Evolutionary conservation across 1,140 invertebrate genomes (phyloP), one percentile per base, ranked within the genome.

Genomic region (Penaeus chinensis): DNA sequence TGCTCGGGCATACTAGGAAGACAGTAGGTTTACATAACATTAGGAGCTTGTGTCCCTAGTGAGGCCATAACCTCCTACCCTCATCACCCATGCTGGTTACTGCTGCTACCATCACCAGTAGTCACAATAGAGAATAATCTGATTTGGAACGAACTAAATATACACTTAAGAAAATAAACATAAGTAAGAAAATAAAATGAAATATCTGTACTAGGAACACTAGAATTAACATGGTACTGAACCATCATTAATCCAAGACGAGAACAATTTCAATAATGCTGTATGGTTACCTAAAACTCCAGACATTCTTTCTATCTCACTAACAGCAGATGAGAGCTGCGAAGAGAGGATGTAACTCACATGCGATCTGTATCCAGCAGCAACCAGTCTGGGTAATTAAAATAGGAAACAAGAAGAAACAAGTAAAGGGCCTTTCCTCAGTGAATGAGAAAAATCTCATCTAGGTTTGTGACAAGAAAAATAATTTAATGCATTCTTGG

Each of bases 401-500:
- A 74, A 74, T 32, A 81, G 69, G 79, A 66, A 82, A 87, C 85
- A 78, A 87, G 65, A 81, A 74, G 42, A 87, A 87, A 87, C 47
- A 69, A 61, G 37, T 71, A 82, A 63, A n/a, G 24, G 42, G 62
- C 60, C 63, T 82, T 86, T 87, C 47, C 32, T 76, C 66, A 16
- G 66, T 69, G 79, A 71, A 81, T 87, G 85, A 76, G 85, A 87
- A 74, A 27, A 66, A 32, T 87, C 85, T 76, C 85, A 87, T 87
- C 32, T 63, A 54, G 82, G 77, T 87, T 87, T 87, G 85, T 87
- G 85, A 87, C 85, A 80, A 66, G 84, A 86, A 87, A 47, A 87
- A 85, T 82, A 87, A 87, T 87, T 81, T 87, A 87, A 82, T 87
- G 85, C 85, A 82, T 87, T 87, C 79, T 63, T 87, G 85, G 78